Evolutionary conservation across 92 coral and sea anemone genomes (phyloP).

Genomic region (Diadumene lineata): DNA sequence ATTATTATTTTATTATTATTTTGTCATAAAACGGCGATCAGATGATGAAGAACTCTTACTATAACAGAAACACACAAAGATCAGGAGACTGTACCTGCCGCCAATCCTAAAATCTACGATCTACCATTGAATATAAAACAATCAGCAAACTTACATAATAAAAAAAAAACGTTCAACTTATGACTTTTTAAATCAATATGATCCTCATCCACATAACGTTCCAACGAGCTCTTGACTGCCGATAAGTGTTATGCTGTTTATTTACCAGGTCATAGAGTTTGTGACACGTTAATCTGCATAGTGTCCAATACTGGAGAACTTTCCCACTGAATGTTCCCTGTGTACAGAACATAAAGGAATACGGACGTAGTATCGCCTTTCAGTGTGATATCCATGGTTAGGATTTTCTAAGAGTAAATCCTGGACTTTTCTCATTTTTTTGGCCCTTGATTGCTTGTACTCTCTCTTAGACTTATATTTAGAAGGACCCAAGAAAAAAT

Average conservation of each 20-base stretch:
- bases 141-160: no score
- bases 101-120: no score
- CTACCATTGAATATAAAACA: no score
- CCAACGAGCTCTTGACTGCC: constrained; percentile 40
- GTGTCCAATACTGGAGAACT: constrained; percentile 43
- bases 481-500: constrained; percentile 14
- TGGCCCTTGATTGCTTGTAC: constrained; percentile 18
- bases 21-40: no score
- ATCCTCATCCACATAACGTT: constrained; percentile 40
- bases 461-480: not conserved
- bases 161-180: no score
- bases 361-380: constrained; percentile 32
- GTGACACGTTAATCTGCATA: constrained; percentile 35
- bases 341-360: constrained; percentile 38
- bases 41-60: no score
- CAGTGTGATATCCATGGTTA: not conserved
- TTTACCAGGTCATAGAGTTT: constrained; percentile 47
- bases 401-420: constrained; percentile 4
- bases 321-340: constrained; percentile 39
- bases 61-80: no score
- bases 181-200: no score
- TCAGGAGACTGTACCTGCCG: no score
- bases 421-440: not conserved
- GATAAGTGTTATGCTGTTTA: constrained; percentile 37
- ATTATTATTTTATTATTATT: no score